These are phyloP conservation scores for Sebastes cheni DNA, from an alignment of 2,797 vertebrate species.

Conservation along the genomic window DNA sequence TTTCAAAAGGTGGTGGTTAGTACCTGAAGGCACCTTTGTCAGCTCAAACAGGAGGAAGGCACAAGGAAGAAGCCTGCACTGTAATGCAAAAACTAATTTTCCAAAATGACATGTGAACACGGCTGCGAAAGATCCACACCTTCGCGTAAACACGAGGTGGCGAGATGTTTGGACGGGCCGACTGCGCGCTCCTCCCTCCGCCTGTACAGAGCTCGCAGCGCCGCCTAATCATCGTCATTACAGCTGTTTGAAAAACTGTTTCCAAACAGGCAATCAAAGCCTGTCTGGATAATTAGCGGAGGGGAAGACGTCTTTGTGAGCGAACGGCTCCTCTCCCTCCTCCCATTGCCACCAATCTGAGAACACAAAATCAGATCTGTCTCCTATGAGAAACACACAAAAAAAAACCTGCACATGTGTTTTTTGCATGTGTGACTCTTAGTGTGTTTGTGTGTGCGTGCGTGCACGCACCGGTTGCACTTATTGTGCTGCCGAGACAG, in stretches of 20 bases:
- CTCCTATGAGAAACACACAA: conserved; percentile 55
- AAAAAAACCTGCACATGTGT: conserved; percentile 62
- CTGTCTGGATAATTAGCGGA: conserved; percentile 83
- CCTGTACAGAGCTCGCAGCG: conserved; percentile 64
- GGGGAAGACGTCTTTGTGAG: conserved; percentile 78
- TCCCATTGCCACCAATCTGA: conserved; percentile 69
- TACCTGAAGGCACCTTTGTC: conserved; percentile 26
- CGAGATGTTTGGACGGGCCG: conserved; percentile 45
- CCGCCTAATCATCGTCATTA: conserved; percentile 85
- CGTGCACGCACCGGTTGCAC: conserved; percentile 35
- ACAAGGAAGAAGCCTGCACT: background rate
- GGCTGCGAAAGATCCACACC: conserved; percentile 26
- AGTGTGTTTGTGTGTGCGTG: background rate
- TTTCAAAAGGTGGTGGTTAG: conserved; percentile 53
- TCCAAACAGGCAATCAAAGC: conserved; percentile 88
- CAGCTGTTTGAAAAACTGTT: conserved; percentile 83
- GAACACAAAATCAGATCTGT: conserved; percentile 83
- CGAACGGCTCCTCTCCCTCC: conserved; percentile 65
- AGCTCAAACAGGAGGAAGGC: conserved; percentile 11
- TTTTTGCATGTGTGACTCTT: conserved; percentile 30
- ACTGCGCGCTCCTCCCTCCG: conserved; percentile 26
- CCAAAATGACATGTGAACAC: conserved; percentile 42
- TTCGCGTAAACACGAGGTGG: conserved; percentile 52
- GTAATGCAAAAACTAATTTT: conserved; percentile 43
- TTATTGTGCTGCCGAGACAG: conserved; percentile 80